Conservation (phyloP, 35 echinoderm and acorn worm species). For the Acanthaster planci region DNA sequence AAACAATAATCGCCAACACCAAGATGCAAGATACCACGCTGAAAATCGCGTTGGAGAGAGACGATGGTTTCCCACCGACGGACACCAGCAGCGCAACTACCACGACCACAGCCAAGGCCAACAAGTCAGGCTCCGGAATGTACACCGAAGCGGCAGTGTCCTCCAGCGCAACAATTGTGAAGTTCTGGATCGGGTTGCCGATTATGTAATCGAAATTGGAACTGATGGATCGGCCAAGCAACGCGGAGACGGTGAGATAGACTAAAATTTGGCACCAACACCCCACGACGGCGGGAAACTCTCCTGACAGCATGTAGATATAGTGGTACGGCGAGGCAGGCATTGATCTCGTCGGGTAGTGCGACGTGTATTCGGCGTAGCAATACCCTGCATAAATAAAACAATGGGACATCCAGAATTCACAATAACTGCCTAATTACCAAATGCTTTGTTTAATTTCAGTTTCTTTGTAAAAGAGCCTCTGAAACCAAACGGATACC, state of each 20-base stretch:
- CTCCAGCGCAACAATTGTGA: background rate
- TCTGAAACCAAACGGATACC: too few species aligned
- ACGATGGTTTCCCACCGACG: constrained; percentile 20
- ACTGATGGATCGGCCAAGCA: constrained; percentile 25
- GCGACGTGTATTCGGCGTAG: constrained; percentile 48
- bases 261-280: constrained; percentile 34
- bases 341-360: constrained; percentile 13
- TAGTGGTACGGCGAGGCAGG: constrained; percentile 21
- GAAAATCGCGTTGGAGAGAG: constrained; percentile 13
- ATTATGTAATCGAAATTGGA: constrained; percentile 39
- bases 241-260: constrained; percentile 4
- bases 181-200: constrained; percentile 1
- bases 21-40: background rate
- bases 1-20: constrained; percentile 16
- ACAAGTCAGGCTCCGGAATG: constrained; percentile 25
- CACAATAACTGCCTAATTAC: too few species aligned
- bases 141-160: background rate
- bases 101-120: background rate
- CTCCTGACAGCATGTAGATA: constrained; percentile 44
- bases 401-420: background rate
- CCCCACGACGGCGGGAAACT: constrained; percentile 24
- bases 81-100: background rate
- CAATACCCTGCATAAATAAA: constrained; percentile 30
- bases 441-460: too few species aligned
- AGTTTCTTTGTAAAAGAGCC: too few species aligned